Base-by-base conservation (phyloP, 2,888 invertebrate species). In the Amphimallon solstitiale region DNA sequence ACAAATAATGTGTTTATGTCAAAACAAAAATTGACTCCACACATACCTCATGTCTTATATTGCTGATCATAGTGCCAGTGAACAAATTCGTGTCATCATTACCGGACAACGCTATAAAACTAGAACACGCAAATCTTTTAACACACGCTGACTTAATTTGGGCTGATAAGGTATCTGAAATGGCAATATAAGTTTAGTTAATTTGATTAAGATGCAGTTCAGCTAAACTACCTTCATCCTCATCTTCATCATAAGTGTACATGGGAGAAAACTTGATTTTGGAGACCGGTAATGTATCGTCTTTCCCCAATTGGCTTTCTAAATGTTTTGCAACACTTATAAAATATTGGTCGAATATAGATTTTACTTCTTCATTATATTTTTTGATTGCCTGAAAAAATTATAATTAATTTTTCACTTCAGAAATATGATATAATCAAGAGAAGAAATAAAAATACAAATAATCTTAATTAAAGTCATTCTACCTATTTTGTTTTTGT, bases 41-140 rank as follows among this genome's bases (percentile, higher is more conserved):
- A n/a, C n/a, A n/a, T n/a, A n/a, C 66, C 63, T 66, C 56, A 17
- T 56, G 45, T 10, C 63, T 37, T 17, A 66, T 63, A 56, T 66
- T 66, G n/a, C 56, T 66, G 21, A 66, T 63, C 29, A 63, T 17
- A 3, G 46, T n/a, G 5, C 49, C 23, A 19, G 60, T 63, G 19
- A 46, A 43, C 34, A 67, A 60, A 14, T 67, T 40, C 4, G 12
- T 46, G 54, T 70, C 70, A 34, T 56, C 48, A 35, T 67, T 67
- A 51, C 70, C 69, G 10, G 70, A 70, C 29, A 70, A 37, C 7
- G 70, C 67, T 21, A 66, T 37, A 59, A 70, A 70, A 29, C 67
- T 56, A 15, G 70, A 70, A 60, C 67, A 68, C 12, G 66, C 62
- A 49, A 63, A 10, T 29, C 64, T 67, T 56, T 67, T 67, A 21